Evolutionary conservation across 2,113 vertebrate species (phyloP).

Genomic region (Ariopsis seemanni): DNA sequence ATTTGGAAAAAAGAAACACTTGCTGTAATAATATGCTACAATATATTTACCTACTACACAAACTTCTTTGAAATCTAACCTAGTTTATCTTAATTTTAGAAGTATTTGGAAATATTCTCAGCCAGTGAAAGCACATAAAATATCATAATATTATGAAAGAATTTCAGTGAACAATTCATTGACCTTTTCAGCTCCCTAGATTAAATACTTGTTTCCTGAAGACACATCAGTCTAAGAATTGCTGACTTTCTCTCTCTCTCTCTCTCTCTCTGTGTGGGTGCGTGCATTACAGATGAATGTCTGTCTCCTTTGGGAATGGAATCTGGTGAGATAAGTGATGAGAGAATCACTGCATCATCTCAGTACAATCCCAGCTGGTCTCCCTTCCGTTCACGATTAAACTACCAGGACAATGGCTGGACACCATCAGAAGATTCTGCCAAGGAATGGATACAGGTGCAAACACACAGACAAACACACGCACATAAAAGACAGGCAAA

Average conservation of each 20-base stretch:
- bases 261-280: neutral
- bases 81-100: neutral
- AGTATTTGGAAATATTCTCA: neutral
- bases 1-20: neutral
- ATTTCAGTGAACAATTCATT: too few species aligned
- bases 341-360: conserved; percentile 89
- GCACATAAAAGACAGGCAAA: neutral
- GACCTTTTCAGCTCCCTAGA: neutral
- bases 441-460: conserved; percentile 93
- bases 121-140: neutral
- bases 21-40: neutral
- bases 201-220: neutral
- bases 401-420: conserved; percentile 94
- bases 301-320: conserved; percentile 92
- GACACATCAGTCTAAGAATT: neutral
- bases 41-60: neutral
- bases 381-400: conserved; percentile 86
- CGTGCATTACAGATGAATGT: conserved; percentile 70
- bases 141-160: neutral
- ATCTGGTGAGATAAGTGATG: conserved; percentile 86
- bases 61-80: neutral
- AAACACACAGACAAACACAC: neutral
- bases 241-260: neutral
- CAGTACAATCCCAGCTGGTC: conserved; percentile 95
- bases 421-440: conserved; percentile 88